Conservation (phyloP, 2,797 vertebrate genomes). For the Galagoides demidoff region DNA sequence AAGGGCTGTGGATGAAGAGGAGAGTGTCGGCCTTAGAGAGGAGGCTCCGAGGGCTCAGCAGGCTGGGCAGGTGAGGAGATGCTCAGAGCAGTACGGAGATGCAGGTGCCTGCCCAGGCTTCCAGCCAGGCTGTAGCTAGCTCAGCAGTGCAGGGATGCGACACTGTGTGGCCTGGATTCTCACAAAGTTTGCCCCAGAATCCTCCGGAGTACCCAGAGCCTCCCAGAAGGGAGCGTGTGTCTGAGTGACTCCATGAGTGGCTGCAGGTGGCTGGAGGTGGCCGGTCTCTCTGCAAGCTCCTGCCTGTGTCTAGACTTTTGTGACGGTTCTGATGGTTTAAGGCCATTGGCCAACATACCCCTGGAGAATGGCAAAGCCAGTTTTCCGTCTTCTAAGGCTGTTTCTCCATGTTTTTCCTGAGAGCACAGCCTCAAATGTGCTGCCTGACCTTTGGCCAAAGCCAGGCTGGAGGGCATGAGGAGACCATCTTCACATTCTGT, state of each 20-base stretch:
- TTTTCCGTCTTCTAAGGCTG: not conserved
- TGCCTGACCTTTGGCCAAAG: not conserved
- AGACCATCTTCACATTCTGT: not conserved
- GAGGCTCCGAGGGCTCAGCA: not conserved
- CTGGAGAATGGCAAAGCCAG: not conserved
- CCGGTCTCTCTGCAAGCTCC: not conserved
- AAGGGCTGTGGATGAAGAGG: not conserved
- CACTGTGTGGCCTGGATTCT: not conserved
- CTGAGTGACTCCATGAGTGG: not conserved
- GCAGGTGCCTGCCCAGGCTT: not conserved
- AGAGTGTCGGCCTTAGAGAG: not conserved
- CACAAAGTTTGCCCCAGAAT: not conserved
- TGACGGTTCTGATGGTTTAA: not conserved
- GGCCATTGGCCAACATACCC: no score
- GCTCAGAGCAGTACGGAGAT: not conserved
- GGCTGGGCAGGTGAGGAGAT: not conserved
- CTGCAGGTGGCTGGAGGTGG: not conserved
- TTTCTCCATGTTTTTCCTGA: not conserved
- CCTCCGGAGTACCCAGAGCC: not conserved
- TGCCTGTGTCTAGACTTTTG: not conserved
- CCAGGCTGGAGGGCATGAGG: not conserved
- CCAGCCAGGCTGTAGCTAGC: rapidly evolving
- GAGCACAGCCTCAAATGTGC: not conserved
- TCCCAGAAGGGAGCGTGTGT: not conserved
- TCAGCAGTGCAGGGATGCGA: rapidly evolving